Conservation (phyloP, 2,113 vertebrate genomes). For the Uria lomvia region DNA sequence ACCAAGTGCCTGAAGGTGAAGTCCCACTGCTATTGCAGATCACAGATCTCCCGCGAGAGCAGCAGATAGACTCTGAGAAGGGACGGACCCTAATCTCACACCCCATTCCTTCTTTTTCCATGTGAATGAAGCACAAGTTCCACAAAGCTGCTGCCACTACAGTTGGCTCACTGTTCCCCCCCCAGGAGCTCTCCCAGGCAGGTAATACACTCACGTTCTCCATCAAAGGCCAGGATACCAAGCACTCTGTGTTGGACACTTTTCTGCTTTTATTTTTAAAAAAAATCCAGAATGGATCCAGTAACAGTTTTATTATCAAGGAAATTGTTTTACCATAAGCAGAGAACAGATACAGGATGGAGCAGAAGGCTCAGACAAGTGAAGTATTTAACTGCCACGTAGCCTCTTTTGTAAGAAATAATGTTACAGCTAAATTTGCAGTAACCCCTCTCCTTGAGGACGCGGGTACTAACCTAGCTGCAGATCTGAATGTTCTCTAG, state of each 20-base stretch:
- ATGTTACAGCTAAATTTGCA: slow-evolving; percentile 25
- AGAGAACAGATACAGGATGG: slow-evolving; percentile 59
- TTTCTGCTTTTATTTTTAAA: slow-evolving; percentile 67
- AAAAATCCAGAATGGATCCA: slow-evolving; percentile 66
- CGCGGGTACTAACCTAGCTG: not conserved
- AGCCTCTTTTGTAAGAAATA: not conserved
- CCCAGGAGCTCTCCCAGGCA: not conserved
- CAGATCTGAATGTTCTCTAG: not conserved
- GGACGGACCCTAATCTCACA: not conserved
- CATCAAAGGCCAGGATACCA: not conserved
- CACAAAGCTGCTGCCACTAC: not conserved
- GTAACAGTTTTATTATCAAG: slow-evolving; percentile 67
- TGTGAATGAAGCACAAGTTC: not conserved
- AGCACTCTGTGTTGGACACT: not conserved
- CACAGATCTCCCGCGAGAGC: accelerated
- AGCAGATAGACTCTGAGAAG: not conserved
- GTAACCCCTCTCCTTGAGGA: not conserved
- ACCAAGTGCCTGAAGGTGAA: not conserved
- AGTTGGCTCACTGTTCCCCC: not conserved
- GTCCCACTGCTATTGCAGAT: not conserved
- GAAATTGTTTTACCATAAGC: slow-evolving; percentile 51
- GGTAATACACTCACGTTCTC: accelerated
- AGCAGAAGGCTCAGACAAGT: slow-evolving; percentile 63
- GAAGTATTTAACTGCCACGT: not conserved
- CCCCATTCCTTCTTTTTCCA: not conserved